These are phyloP conservation scores for Hippocampus barbouri DNA, from an alignment of 2,113 vertebrate genomes.

Conservation along the genomic window DNA sequence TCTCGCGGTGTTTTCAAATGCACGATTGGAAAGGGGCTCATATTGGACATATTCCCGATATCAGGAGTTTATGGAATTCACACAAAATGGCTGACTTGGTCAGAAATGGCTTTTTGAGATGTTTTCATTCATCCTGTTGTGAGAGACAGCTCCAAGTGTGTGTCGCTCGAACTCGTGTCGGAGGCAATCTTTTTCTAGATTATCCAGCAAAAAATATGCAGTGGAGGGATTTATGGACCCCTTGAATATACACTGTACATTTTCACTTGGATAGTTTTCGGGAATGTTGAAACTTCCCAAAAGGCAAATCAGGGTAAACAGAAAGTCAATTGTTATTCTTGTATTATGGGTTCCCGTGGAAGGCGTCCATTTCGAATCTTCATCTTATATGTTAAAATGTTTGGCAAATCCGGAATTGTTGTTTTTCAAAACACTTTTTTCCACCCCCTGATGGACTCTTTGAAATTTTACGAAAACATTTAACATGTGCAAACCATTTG, in stretches of 20 bases:
- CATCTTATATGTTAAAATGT: not conserved
- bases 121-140: not conserved
- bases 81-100: too few species aligned
- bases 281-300: not conserved
- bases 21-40: too few species aligned
- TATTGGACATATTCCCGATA: too few species aligned
- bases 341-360: not conserved
- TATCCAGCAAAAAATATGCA: too few species aligned
- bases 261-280: not conserved
- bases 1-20: too few species aligned
- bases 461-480: not conserved
- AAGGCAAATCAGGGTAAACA: not conserved
- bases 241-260: not conserved
- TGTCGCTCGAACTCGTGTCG: too few species aligned
- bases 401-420: not conserved
- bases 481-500: not conserved
- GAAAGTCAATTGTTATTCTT: not conserved
- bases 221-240: too few species aligned
- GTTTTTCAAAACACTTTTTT: not conserved
- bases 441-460: not conserved
- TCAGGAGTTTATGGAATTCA: too few species aligned
- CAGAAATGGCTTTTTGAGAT: too few species aligned
- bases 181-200: too few species aligned
- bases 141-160: too few species aligned
- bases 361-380: not conserved